Conservation (phyloP, 2,888 invertebrate genomes). For the Ceratothoa steindachneri region DNA sequence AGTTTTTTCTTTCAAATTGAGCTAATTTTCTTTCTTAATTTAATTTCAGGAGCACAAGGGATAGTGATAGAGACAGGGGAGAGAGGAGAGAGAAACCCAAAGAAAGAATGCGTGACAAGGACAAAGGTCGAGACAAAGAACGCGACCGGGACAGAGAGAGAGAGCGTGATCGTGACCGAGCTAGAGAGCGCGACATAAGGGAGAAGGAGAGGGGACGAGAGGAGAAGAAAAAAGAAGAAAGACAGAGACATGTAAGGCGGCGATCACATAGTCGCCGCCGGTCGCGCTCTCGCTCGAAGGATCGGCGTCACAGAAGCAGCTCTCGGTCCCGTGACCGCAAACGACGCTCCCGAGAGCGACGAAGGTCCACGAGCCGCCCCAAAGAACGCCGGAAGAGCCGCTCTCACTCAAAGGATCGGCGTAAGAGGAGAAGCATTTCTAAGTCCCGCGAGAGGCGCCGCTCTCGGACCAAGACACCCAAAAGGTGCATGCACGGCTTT, state of each 20-base stretch:
- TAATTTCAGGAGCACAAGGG: neutral
- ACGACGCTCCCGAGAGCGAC: conserved; percentile 16
- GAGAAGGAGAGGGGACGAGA: neutral
- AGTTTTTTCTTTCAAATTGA: neutral
- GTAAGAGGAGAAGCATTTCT: conserved; percentile 25
- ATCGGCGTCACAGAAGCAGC: neutral
- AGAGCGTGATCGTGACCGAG: neutral
- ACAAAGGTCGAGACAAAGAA: conserved; percentile 22
- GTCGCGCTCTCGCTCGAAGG: conserved; percentile 3
- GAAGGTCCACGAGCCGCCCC: conserved; percentile 24
- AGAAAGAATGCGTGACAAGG: conserved; percentile 19
- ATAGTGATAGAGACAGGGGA: neutral
- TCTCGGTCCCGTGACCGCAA: conserved; percentile 1
- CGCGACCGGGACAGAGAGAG: conserved; percentile 29
- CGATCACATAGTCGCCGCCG: conserved; percentile 10
- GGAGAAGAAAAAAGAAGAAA: neutral
- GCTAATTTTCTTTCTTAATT: neutral
- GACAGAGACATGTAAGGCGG: neutral
- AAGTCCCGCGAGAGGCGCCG: conserved; percentile 15
- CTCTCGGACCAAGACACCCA: neutral
- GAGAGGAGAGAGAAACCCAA: neutral
- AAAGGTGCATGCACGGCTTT: too few species aligned
- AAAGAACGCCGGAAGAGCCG: conserved; percentile 14
- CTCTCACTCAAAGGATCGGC: conserved; percentile 18
- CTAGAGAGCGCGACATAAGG: neutral